Percentiles rank a stretch among this genome's conserved stretches.
Conservation (phyloP, 2,113 vertebrate genomes). For the Haliaeetus leucogaster region DNA sequence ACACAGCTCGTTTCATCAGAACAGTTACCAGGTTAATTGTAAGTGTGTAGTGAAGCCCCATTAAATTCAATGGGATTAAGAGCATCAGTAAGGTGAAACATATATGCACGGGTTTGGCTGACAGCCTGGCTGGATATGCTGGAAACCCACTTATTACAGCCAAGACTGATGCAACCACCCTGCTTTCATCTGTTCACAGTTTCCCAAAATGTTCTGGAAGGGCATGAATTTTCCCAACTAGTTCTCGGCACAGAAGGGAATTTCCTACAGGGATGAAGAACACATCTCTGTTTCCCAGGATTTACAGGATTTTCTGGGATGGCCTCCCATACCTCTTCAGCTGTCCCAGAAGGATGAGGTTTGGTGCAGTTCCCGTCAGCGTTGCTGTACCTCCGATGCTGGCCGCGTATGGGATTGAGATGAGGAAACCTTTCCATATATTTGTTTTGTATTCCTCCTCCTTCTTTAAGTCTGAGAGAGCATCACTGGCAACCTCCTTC, state of each 20-base stretch:
- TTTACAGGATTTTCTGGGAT: neutral
- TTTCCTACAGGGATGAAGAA: neutral
- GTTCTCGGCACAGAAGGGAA: neutral
- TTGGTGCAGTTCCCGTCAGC: constrained; percentile 90
- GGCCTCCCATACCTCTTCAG: constrained; percentile 82
- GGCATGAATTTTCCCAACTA: neutral
- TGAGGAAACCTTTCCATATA: constrained; percentile 96
- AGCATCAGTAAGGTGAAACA: neutral
- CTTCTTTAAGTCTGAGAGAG: constrained; percentile 69
- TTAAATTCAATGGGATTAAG: neutral
- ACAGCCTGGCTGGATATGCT: neutral
- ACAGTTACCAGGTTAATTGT: neutral
- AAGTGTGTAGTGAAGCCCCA: neutral
- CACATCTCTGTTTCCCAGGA: neutral
- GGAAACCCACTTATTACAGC: neutral
- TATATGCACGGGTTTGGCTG: neutral
- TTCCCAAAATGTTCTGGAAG: neutral
- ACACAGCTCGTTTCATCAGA: neutral
- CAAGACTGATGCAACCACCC: neutral
- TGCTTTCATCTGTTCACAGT: neutral
- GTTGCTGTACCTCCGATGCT: constrained; percentile 96
- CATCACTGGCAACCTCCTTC: constrained; percentile 60
- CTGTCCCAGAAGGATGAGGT: constrained; percentile 94
- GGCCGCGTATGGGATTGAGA: constrained; percentile 93
- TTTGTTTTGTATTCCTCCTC: constrained; percentile 85